These are phyloP conservation scores for Drosophila melanica DNA, from an alignment of 1,140 invertebrate species.

Conservation along the genomic window DNA sequence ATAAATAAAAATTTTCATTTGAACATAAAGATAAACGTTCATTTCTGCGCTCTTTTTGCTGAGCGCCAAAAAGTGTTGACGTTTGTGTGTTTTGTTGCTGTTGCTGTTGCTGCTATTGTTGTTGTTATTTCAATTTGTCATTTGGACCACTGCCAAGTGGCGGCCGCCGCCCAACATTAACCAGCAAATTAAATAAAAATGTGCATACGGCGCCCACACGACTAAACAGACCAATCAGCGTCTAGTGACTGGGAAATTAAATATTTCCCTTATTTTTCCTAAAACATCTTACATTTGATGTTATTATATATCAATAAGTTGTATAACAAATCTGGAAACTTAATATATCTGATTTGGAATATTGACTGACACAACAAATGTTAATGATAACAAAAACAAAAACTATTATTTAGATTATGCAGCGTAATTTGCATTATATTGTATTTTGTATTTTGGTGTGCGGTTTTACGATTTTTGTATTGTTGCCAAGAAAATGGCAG, in stretches of 20 bases:
- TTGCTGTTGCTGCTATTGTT: conserved; percentile 34
- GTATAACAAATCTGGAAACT: no score
- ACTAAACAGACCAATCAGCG: conserved; percentile 8
- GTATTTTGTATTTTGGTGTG: conserved; percentile 20
- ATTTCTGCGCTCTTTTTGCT: conserved; percentile 44
- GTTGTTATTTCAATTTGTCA: conserved; percentile 79
- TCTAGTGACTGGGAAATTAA: conserved; percentile 14
- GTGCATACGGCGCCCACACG: conserved; percentile 48
- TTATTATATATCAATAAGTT: no score
- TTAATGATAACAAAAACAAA: no score
- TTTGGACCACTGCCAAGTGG: conserved; percentile 71
- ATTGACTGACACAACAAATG: no score
- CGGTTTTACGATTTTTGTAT: conserved; percentile 46
- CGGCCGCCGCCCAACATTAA: conserved; percentile 67
- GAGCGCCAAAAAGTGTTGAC: conserved; percentile 38
- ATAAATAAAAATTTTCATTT: conserved; percentile 83
- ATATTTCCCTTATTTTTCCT: conserved; percentile 47
- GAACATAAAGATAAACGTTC: conserved; percentile 77
- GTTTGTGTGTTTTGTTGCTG: conserved; percentile 39
- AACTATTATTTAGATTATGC: neutral
- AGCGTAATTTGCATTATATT: conserved; percentile 45
- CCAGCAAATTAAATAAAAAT: conserved; percentile 65
- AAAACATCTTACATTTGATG: conserved; percentile 5
- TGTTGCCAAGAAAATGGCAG: conserved; percentile 63
- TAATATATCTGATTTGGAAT: no score